Conservation (phyloP, 2,797 vertebrate species). For the Staurois parvus region DNA sequence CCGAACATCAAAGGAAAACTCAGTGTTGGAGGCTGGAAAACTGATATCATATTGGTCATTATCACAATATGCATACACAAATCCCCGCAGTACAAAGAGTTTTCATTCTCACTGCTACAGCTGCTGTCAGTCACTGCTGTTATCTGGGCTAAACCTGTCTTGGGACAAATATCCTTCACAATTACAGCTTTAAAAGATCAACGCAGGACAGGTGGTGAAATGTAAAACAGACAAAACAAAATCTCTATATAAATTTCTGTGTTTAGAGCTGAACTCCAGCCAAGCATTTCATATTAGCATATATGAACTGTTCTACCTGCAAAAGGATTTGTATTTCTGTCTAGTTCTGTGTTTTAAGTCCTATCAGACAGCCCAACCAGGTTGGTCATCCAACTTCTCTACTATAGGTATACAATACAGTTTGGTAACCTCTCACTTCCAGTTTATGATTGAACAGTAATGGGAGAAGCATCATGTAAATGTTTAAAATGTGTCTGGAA, state of each 20-base stretch:
- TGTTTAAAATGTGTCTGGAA: no score
- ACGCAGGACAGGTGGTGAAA: not conserved
- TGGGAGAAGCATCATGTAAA: no score
- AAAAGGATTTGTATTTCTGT: no score
- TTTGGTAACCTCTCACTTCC: no score
- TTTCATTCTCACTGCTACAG: not conserved
- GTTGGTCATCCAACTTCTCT: no score
- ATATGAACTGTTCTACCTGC: no score
- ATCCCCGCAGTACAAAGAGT: conserved; percentile 21
- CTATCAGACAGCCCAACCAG: no score
- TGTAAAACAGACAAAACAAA: not conserved
- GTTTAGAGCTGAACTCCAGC: no score
- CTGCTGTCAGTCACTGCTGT: conserved; percentile 18
- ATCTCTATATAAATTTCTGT: not conserved
- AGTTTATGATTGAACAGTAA: no score
- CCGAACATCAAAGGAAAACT: not conserved
- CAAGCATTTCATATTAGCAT: no score
- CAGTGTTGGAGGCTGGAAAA: not conserved
- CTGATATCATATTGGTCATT: not conserved
- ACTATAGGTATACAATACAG: no score
- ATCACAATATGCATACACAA: conserved; percentile 31
- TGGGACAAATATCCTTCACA: conserved; percentile 11
- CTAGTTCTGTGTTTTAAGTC: no score
- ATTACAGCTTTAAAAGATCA: conserved; percentile 24
- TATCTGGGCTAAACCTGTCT: conserved; percentile 23